Evolutionary conservation across 2,797 vertebrate genomes (phyloP).

Genomic region (Phyllotis vaccarum): DNA sequence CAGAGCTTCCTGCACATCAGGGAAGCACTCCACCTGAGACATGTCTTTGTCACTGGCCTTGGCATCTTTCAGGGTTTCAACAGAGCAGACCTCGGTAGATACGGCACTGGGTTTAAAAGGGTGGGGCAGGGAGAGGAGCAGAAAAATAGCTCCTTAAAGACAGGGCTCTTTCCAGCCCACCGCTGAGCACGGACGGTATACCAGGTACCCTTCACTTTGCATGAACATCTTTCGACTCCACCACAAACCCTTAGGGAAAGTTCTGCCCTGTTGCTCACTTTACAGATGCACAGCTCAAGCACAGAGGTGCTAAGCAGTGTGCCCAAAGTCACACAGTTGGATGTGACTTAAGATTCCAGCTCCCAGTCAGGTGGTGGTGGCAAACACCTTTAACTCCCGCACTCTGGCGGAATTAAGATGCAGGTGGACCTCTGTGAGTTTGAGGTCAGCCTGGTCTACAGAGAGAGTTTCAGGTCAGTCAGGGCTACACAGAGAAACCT

Average conservation of each 20-base stretch:
- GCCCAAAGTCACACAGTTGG: neutral
- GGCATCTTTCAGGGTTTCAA: neutral
- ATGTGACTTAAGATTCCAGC: neutral
- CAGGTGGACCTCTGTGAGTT: neutral
- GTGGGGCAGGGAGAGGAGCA: neutral
- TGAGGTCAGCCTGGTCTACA: neutral
- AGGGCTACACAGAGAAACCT: neutral
- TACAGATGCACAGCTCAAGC: neutral
- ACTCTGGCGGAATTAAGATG: neutral
- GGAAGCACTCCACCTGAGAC: neutral
- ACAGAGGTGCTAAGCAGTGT: constrained; percentile 19
- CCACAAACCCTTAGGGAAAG: neutral
- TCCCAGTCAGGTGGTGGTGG: neutral
- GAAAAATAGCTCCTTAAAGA: neutral
- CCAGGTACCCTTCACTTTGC: rapidly evolving
- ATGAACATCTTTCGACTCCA: neutral
- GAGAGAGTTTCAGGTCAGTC: neutral
- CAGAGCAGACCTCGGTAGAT: neutral
- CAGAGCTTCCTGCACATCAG: neutral
- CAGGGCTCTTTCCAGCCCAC: neutral
- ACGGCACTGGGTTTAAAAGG: neutral
- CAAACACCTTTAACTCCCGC: neutral
- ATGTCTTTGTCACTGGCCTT: neutral
- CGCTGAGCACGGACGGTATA: neutral
- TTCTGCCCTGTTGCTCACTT: neutral